phyloP scores from a whole-genome alignment of 1,140 invertebrate genomes.

The Babylonia areolata region DNA sequence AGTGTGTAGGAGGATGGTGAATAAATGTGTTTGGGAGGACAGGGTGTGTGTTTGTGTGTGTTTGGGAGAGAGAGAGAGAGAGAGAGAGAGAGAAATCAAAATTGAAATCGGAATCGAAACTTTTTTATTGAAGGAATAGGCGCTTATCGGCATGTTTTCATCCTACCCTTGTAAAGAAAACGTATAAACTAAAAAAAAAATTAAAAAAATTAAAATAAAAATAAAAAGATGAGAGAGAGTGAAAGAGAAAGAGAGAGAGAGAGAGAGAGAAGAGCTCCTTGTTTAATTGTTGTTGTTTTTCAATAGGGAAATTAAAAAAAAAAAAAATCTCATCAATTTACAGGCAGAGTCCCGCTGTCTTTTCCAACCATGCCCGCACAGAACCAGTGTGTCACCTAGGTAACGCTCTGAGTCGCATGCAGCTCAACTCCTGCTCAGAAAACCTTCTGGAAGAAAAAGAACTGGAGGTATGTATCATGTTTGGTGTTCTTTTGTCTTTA shows the following conservation, averaged over 20 bases:
- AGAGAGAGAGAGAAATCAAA: too few relatives aligned
- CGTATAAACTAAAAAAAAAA: too few relatives aligned
- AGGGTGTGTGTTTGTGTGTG: not conserved
- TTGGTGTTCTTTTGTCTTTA: not conserved
- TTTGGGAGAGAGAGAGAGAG: not conserved
- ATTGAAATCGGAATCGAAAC: too few relatives aligned
- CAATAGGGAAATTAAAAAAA: not conserved
- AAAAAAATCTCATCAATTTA: not conserved
- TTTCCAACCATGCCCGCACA: conserved; percentile 59
- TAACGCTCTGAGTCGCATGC: conserved; percentile 53
- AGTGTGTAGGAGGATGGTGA: not conserved
- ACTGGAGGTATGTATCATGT: conserved; percentile 47
- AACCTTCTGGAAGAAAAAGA: conserved; percentile 53
- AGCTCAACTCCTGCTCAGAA: conserved; percentile 47
- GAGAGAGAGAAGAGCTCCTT: too few relatives aligned
- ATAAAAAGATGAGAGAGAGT: too few relatives aligned
- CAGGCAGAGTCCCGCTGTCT: not conserved
- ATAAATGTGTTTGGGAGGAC: not conserved
- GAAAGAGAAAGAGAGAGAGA: too few relatives aligned
- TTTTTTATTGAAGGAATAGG: too few relatives aligned
- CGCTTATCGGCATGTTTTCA: too few relatives aligned
- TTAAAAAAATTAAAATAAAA: too few relatives aligned
- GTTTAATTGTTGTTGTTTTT: not conserved
- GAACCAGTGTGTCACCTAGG: conserved; percentile 53
- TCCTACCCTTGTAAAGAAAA: too few relatives aligned